Base-by-base conservation (phyloP, 2,113 vertebrate genomes). In the Brachyistius frenatus region DNA sequence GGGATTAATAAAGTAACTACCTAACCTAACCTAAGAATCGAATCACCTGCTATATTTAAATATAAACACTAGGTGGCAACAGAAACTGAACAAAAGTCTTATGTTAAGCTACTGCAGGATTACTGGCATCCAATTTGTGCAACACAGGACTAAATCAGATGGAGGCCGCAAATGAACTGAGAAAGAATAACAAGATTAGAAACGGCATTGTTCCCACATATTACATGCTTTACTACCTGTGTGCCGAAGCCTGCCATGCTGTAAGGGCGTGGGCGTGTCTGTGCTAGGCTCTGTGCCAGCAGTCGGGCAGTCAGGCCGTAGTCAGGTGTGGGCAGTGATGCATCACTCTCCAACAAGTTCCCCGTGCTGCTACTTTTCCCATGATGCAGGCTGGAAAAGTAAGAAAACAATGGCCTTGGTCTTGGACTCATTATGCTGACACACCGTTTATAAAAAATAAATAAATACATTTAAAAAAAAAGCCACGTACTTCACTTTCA, bases 331-430 rank as follows among this genome's bases (percentile, higher is more conserved):
- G 98, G 98, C 85, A 99, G 84, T 60, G 97, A 95, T 73, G 95
- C 92, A 90, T 99, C 98, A 0, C 96, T 97, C 94, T 99, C 97
- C 91, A 99, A 93, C 10, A 99, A 91, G 91, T 99, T 98, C 16
- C 98, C 98, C 0, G 98, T 99, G 94, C 98, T 99, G 95, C 98
- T 98, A 95, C 98, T 99, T 92, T 99, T 99, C 60, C 97, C 97
- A 58, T 96, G 97, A 86, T 98, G 96, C 85, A 99, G 94, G 85
- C 98, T 99, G 89, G 0, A 82, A 4, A n/a, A 62, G 64, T 4
- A 64, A 30, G 7, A 64, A 63, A 70, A 55, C 7, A 70, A 56
- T 16, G 8, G 49, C 55, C 14, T 89, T 55, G 85, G 78, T 78
- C 60, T 30, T 2, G 5, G 10, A 44, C 23, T 75, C 33, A 31